These are phyloP conservation scores for Dryas iulia DNA, from an alignment of 1,140 invertebrate genomes.

Conservation along the genomic window DNA sequence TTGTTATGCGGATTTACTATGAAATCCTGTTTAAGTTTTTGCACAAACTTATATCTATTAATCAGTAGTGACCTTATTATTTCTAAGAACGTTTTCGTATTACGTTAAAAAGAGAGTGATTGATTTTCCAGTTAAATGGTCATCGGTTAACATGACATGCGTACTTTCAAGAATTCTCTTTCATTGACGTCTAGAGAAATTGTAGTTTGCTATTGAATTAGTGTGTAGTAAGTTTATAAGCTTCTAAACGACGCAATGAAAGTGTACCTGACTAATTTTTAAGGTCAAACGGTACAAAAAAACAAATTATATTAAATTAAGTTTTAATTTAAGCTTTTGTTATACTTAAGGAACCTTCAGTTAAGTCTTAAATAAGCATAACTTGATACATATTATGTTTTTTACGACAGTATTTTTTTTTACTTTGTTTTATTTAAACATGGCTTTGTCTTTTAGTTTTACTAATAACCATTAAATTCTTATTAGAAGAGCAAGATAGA, in stretches of 20 bases:
- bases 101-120: conserved; percentile 48
- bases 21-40: conserved; percentile 67
- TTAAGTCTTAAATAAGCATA: no score
- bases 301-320: not conserved
- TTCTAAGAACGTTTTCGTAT: conserved; percentile 37
- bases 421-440: no score
- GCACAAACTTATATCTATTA: conserved; percentile 33
- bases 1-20: conserved; percentile 62
- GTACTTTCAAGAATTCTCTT: conserved; percentile 28
- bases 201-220: conserved; percentile 20
- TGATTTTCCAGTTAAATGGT: conserved; percentile 57
- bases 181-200: conserved; percentile 12
- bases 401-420: no score
- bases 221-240: not conserved
- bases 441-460: no score
- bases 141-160: conserved; percentile 31
- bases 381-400: not conserved
- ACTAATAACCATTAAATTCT: no score
- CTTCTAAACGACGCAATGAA: not conserved
- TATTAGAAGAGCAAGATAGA: not conserved
- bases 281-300: not conserved
- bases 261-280: not conserved
- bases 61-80: conserved; percentile 51
- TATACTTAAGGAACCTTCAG: not conserved
- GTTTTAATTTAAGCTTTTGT: not conserved